Conservation (phyloP, 2,888 invertebrate genomes). For the Smittia sp. region DNA sequence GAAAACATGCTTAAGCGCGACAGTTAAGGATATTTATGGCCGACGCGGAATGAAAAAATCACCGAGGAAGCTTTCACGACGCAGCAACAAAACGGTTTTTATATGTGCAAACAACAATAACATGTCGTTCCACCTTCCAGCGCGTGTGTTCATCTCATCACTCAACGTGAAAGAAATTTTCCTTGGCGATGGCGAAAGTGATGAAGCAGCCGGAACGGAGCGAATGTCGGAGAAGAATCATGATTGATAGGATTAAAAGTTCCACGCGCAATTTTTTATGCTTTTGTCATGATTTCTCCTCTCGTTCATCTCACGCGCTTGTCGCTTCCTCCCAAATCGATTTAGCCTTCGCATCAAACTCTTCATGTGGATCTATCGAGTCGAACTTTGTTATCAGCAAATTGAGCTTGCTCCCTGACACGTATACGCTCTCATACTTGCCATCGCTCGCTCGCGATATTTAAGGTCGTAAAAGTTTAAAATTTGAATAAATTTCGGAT, state of each 20-base stretch:
- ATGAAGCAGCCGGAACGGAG: background rate
- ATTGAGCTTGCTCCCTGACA: background rate
- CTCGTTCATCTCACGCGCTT: background rate
- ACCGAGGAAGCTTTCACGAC: background rate
- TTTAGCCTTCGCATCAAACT: background rate
- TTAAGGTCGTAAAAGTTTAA: no score
- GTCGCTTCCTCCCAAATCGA: background rate
- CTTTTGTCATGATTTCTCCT: slow-evolving; percentile 8
- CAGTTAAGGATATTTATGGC: slow-evolving; percentile 33
- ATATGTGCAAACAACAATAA: slow-evolving; percentile 33
- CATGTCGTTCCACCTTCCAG: slow-evolving; percentile 21
- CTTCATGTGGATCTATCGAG: background rate
- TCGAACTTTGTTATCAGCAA: background rate
- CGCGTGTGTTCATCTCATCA: slow-evolving; percentile 31
- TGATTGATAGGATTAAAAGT: slow-evolving; percentile 37
- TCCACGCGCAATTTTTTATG: slow-evolving; percentile 24
- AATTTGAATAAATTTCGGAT: slow-evolving; percentile 3
- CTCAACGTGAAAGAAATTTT: background rate
- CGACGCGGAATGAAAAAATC: slow-evolving; percentile 1
- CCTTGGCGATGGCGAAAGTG: background rate
- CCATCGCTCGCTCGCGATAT: no score
- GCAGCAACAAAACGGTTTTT: slow-evolving; percentile 21
- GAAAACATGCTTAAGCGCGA: slow-evolving; percentile 10
- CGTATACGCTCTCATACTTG: background rate
- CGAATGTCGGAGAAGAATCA: background rate